Percentiles rank a stretch among this genome's conserved stretches.
These are phyloP conservation scores for Anguilla marmorata DNA, from an alignment of 2,797 vertebrate species.

Conservation along the genomic window DNA sequence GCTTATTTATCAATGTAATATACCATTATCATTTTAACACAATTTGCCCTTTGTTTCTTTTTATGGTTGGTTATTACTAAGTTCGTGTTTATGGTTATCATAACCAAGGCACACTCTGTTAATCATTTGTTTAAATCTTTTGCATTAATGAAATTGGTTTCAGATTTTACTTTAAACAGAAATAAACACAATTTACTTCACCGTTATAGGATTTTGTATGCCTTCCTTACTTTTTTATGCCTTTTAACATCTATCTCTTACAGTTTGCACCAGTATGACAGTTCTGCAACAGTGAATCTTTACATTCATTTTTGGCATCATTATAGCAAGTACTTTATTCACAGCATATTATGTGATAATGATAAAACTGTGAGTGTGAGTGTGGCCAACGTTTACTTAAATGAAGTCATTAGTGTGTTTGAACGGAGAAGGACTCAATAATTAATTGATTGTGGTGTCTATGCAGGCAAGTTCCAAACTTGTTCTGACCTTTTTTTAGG, in stretches of 20 bases:
- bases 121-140: not conserved
- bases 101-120: not conserved
- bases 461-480: not conserved
- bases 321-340: not conserved
- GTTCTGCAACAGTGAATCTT: not conserved
- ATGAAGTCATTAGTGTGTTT: not conserved
- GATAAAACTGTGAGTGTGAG: not conserved
- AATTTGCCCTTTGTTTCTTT: conserved; percentile 13
- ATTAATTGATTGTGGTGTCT: not conserved
- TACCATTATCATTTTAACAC: not conserved
- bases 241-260: not conserved
- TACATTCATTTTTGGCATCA: not conserved
- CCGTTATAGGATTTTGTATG: not conserved
- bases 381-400: not conserved
- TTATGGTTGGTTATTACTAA: not conserved
- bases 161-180: not conserved
- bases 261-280: not conserved
- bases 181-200: not conserved
- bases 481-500: not conserved
- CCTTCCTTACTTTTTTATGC: not conserved
- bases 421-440: not conserved
- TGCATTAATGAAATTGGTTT: not conserved
- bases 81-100: not conserved
- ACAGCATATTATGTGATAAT: not conserved
- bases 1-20: not conserved